A percentile compares a stretch with the other conserved stretches of the same genome.
phyloP scores from a whole-genome alignment of 2,797 vertebrate species.

The Gila robusta region DNA sequence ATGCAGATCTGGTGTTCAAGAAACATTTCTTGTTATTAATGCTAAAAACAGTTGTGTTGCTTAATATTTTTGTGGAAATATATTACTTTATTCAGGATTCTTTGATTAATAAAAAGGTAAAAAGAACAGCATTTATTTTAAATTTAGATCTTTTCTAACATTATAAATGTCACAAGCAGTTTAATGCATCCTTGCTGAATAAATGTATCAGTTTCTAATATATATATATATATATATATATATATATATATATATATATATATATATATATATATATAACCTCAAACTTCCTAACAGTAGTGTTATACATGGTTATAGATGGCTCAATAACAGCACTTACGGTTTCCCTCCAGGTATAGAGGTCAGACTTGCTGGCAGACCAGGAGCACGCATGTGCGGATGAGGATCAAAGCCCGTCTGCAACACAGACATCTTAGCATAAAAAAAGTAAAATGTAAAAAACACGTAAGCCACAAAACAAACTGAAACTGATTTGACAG shows the following conservation, averaged over 20 bases:
- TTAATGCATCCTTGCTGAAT: not conserved
- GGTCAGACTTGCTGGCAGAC: conserved; percentile 89
- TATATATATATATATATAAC: too few relatives aligned
- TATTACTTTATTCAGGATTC: not conserved
- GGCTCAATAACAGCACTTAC: conserved; percentile 77
- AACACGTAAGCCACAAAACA: not conserved
- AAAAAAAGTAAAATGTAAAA: not conserved
- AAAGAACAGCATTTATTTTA: not conserved
- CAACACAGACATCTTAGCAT: conserved; percentile 52
- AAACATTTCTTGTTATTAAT: not conserved
- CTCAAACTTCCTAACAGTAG: not conserved
- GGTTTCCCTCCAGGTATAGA: conserved; percentile 96
- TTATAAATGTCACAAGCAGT: not conserved
- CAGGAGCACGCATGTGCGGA: conserved; percentile 90
- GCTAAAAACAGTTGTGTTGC: not conserved
- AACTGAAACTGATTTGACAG: not conserved
- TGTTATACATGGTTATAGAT: not conserved
- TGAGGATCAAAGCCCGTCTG: conserved; percentile 90
- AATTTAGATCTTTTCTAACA: not conserved
- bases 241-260: too few relatives aligned
- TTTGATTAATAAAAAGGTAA: not conserved
- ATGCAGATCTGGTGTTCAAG: too few relatives aligned
- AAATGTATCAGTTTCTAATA: not conserved
- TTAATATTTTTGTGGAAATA: not conserved
- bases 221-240: too few relatives aligned